Conservation (phyloP, 1,140 invertebrate genomes). For the Pseudobourletiella spinata region DNA sequence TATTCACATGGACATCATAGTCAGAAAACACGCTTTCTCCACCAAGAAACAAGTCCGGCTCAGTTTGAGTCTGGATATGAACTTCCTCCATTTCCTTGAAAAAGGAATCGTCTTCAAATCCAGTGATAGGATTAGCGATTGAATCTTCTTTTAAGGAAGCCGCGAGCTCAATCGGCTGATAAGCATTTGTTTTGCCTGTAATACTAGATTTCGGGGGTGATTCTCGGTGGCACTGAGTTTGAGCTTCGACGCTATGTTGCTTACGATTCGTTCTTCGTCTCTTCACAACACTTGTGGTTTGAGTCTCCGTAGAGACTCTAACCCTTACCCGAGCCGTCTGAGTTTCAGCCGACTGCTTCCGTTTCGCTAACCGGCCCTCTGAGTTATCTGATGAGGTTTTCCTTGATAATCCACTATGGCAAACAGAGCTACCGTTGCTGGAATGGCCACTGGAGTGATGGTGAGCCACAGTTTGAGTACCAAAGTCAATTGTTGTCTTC, state of each 20-base stretch:
- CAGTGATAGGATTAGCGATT: not conserved
- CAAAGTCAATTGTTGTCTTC: constrained; percentile 13
- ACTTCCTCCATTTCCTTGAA: constrained; percentile 14
- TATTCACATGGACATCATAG: constrained; percentile 9
- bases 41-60: constrained; percentile 11
- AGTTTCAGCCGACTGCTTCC: constrained; percentile 24
- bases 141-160: not conserved
- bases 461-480: constrained; percentile 18
- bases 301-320: constrained; percentile 22
- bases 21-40: constrained; percentile 6
- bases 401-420: not conserved
- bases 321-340: constrained; percentile 17
- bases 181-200: not conserved
- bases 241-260: constrained; percentile 16
- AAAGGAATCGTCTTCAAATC: not conserved
- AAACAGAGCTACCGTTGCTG: not conserved
- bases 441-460: not conserved
- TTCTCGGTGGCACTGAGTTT: constrained; percentile 15
- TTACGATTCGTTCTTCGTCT: constrained; percentile 15
- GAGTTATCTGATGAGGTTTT: not conserved
- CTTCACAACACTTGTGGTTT: constrained; percentile 21
- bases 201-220: not conserved
- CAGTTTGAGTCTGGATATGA: constrained; percentile 19
- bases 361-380: not conserved
- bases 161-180: not conserved